Percentiles rank a stretch among this genome's conserved stretches.
These are phyloP conservation scores for Peromyscus melanophrys DNA, from an alignment of 2,797 vertebrate species.

Conservation along the genomic window DNA sequence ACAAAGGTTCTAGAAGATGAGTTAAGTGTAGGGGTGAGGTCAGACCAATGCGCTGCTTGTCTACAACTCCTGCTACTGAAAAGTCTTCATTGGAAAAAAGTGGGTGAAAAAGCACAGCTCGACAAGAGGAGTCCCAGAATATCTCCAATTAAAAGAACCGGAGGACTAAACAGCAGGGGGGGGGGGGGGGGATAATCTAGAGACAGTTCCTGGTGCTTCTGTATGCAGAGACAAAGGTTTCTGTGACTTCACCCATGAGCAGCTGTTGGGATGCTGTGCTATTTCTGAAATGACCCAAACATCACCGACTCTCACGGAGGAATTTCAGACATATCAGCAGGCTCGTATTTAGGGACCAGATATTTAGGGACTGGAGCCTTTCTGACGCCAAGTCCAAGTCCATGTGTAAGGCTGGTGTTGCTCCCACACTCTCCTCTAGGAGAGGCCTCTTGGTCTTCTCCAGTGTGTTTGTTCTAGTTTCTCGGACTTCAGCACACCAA, in stretches of 20 bases:
- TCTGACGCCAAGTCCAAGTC: not conserved
- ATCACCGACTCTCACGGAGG: not conserved
- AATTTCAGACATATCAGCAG: conserved; percentile 54
- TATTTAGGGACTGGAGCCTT: conserved; percentile 61
- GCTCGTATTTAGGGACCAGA: conserved; percentile 57
- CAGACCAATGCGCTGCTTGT: not conserved
- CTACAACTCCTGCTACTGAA: not conserved
- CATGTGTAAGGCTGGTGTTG: not conserved
- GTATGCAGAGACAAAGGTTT: not conserved
- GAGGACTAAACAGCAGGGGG: not conserved
- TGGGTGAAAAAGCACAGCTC: not conserved
- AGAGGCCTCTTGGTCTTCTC: not conserved
- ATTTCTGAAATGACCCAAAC: conserved; percentile 72
- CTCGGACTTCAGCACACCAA: not conserved
- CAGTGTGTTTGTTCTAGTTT: not conserved
- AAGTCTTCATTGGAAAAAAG: not conserved
- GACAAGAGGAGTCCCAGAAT: not conserved
- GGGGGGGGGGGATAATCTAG: not conserved
- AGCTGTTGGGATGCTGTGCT: conserved; percentile 63
- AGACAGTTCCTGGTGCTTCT: not conserved
- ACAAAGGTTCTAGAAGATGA: not conserved
- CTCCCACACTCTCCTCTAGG: fast-evolving
- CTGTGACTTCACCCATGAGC: conserved; percentile 34
- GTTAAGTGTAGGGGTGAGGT: not conserved
- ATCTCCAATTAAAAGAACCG: not conserved